These are phyloP conservation scores for Buathra laborator DNA, from an alignment of 2,888 invertebrate genomes.

Conservation along the genomic window DNA sequence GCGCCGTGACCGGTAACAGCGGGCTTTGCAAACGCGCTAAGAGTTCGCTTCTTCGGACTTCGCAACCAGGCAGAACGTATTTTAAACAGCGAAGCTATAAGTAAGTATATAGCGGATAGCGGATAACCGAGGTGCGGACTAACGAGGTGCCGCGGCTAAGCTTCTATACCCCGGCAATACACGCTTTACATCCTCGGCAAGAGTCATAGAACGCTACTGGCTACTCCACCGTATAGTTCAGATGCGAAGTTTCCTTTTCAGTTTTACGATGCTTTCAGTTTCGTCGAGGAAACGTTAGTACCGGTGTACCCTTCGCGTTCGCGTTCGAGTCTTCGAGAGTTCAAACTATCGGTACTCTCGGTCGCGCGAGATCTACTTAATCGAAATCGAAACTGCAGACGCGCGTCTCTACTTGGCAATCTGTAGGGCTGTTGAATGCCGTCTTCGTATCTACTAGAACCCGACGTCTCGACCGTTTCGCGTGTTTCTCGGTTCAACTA, in stretches of 20 bases:
- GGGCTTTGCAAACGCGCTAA: constrained; percentile 11
- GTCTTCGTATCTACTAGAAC: constrained; percentile 12
- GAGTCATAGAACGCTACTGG: constrained; percentile 27
- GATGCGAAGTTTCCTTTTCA: constrained; percentile 45
- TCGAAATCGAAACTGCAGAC: constrained; percentile 1
- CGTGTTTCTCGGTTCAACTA: neutral
- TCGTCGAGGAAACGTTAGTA: constrained; percentile 24
- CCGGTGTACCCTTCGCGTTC: neutral
- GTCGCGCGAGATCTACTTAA: neutral
- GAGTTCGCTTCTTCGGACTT: constrained; percentile 56
- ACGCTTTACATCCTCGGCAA: constrained; percentile 41
- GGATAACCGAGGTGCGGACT: constrained; percentile 67
- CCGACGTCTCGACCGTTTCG: neutral
- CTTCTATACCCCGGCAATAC: constrained; percentile 53
- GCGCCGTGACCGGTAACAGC: constrained; percentile 39
- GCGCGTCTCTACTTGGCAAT: too few species aligned
- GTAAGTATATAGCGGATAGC: constrained; percentile 48
- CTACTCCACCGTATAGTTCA: neutral
- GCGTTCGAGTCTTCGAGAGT: neutral
- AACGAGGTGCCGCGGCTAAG: constrained; percentile 74
- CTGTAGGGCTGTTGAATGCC: neutral
- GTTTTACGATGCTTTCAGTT: constrained; percentile 60
- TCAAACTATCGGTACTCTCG: neutral
- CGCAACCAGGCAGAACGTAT: constrained; percentile 75
- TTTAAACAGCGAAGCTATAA: constrained; percentile 64